Base-by-base conservation (phyloP, 2,113 vertebrate species). In the Tupaia tana region DNA sequence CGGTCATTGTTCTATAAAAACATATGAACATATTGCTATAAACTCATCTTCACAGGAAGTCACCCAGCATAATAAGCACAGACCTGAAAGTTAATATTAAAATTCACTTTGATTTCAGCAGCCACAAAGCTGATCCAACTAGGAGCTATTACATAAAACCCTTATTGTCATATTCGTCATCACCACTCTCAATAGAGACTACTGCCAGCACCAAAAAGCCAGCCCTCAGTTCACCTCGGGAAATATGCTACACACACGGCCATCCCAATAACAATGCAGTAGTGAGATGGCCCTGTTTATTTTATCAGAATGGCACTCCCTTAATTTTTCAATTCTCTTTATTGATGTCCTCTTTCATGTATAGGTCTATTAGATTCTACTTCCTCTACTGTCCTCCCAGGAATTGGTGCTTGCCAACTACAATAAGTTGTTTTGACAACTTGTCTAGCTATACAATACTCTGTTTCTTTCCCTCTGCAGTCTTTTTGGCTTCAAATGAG, bases 351-450 rank as follows among this genome's bases (percentile, higher is more conserved):
- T 96, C 94, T 95, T 94, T 95, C 93, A 91, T 93, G 95, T 93
- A 92, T 94, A 95, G 95, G 96, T 94, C 95, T 97, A 98, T 91
- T 96, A 97, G 95, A 94, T 93, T 97, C 95, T 95, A 97, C 96
- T 96, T 77, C 93, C 96, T 97, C 52, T 93, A 93, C 0, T 4
- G 97, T 83, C 90, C 97, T 95, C 56, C 77, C 95, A 97, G 90
- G 58, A 29, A 92, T 98, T 96, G 89, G 95, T 94, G 83, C 75
- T 97, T 95, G 97, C 95, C 96, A 97, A 97, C 87, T 97, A 96
- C 90, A 96, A 96, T 96, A 96, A 96, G 96, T 96, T 97, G 97
- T 97, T 97, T 95, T 96, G 90, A 96, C 97, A 98, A 98, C 95
- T 96, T 95, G 86, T 97, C 96, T 94, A 96, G 81, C 91, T 97